Evolutionary conservation across 1,140 invertebrate genomes (phyloP), one percentile per base, ranked within the genome.

Genomic region (Hycleus phaleratus): DNA sequence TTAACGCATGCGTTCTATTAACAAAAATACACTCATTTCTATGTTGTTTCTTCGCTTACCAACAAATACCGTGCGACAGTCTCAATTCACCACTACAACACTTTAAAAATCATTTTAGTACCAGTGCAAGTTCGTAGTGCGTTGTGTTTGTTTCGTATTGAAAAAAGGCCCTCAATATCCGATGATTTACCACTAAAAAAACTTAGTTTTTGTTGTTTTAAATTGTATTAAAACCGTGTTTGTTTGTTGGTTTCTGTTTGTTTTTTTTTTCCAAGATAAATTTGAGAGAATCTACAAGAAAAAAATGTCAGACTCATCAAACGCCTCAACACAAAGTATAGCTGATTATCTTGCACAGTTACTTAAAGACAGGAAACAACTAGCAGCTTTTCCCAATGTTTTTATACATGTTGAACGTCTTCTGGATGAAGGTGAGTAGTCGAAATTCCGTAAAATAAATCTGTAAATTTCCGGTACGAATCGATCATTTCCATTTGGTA

Each of bases 301-400:
- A 32, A 73, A 76, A 74, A 80, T 80, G 79, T 77, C 79, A 77
- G 79, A 82, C 74, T 4, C 9, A 8, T 7, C 40, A 42, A 82
- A 82, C 72, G 83, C 85, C 68, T 92, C 86, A 74, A 93, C 91
- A 76, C 91, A 94, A 78, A 95, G 91, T 81, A 93, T 94, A 82
- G 93, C 95, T 78, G 97, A 99, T 81, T 99, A 99, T 84, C 85
- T 99, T 83, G 95, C 96, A 77, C 97, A 99, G 82, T 87, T 99
- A 80, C 85, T 99, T 73, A 99, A 99, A 85, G 97, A 99, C 85
- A 95, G 97, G 82, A 98, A 98, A 83, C 95, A 98, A 83, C 85
- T 99, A 71, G 92, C 93, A 71, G 95, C 95, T 74, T 97, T 99
- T 81, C 96, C 97, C 63, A 98, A 97, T 85, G 92, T 98, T 75